Conservation (phyloP, 2,113 vertebrate species). For the Sinocyclocheilus rhinocerous region DNA sequence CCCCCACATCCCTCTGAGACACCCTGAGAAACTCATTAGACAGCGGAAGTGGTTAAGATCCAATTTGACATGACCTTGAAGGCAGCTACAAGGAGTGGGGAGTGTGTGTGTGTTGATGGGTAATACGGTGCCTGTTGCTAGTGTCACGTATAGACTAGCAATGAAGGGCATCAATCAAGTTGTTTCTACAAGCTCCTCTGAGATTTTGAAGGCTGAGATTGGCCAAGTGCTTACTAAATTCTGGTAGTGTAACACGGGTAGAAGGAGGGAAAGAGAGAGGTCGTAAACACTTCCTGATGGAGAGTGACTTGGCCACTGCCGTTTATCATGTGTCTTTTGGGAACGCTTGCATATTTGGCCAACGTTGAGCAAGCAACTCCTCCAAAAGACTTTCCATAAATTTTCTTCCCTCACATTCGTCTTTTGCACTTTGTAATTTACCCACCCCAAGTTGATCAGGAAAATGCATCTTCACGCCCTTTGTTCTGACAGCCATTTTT, state of each 20-base stretch:
- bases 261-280: not conserved
- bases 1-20: conserved; percentile 34
- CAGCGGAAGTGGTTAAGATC: conserved; percentile 79
- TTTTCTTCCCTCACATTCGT: not conserved
- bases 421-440: conserved; percentile 46
- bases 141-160: not conserved
- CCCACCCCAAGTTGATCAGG: conserved; percentile 20
- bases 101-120: conserved; percentile 21
- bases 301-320: conserved; percentile 2
- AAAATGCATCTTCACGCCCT: conserved; percentile 32
- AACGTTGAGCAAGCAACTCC: conserved; percentile 20
- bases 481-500: conserved; percentile 47
- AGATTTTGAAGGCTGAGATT: conserved; percentile 20
- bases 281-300: conserved; percentile 1
- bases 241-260: not conserved
- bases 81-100: conserved; percentile 64
- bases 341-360: conserved; percentile 32
- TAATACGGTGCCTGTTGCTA: conserved; percentile 21
- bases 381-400: conserved; percentile 25
- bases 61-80: conserved; percentile 89
- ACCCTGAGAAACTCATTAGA: conserved; percentile 70
- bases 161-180: conserved; percentile 3
- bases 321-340: conserved; percentile 34
- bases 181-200: not conserved
- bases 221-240: not conserved